Base-by-base conservation (phyloP, 2,797 vertebrate species). In the Pseudomugil tenellus region DNA sequence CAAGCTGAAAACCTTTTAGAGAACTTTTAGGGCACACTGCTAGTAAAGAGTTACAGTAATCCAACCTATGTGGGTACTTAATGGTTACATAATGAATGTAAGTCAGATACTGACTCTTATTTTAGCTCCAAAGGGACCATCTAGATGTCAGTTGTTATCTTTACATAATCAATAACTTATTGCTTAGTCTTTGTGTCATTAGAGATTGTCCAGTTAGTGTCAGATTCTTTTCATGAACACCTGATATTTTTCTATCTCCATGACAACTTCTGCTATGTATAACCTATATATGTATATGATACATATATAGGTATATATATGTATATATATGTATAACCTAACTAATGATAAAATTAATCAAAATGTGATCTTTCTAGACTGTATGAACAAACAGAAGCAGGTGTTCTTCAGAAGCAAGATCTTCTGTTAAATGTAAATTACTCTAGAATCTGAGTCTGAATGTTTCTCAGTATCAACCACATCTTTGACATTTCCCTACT, bases 61-160 rank as follows among this genome's bases (percentile, higher is more conserved):
- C n/a, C n/a, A n/a, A n/a, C n/a, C n/a, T n/a, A n/a, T n/a, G n/a
- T n/a, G n/a, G 41, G n/a, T n/a, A 52, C 26, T 37, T 43, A 37
- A 64, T 39, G 41, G 14, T 37, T 37, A 64, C 37, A 52, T 43
- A 37, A 55, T 53, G 41, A 64, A 64, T 64, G 28, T 31, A 43
- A 64, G 53, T 54, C 29, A 54, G 54, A 54, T n/a, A 55, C 54
- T 64, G 29, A 9, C 19, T 17, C 25, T 25, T 29, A 16, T 31
- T 64, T 43, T 43, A 25, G 28, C 52, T 55, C 0, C 0, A 1
- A 16, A 23, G 16, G 52, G 41, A 64, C 41, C 5, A 2, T 64
- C 10, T 43, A 34, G 26, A n/a, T 43, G 14, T 55, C 39, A 54
- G 37, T 13, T 23, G 48, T 23, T 13, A 49, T 13, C 4, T 51